Evolutionary conservation across 92 coral and sea anemone genomes (phyloP), one percentile per base, ranked within the genome.

Genomic region (Parazoanthus atlanticus): DNA sequence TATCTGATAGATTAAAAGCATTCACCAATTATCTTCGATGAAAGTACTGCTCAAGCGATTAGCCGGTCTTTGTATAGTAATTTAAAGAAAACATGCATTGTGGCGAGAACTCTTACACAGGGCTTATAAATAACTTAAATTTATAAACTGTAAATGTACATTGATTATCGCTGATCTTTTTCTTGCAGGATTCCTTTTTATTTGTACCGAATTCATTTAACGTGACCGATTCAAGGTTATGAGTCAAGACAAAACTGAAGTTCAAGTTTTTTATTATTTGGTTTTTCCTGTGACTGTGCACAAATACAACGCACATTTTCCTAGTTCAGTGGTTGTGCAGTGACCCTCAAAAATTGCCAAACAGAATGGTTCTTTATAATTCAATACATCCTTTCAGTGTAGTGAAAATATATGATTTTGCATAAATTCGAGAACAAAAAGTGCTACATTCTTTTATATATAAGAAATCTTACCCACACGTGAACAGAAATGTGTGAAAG

Each of bases 1-100:
- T 78, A 78, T 78, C 82, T 41, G 31, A 78, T 47, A 78, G 66
- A 78, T 78, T 41, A 78, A n/a, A 47, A 78, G 65, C 82, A 78
- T 47, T 43, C 13, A 26, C 28, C 30, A 46, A 78, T 78, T 78
- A 46, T 52, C 56, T 30, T 12, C 65, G 31, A 78, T 46, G 54
- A 54, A 78, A 61, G 69, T 25, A 21, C 28, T 61, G 26, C 69
- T 61, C 69, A 61, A 61, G 69, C 28, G 69, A 61, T 21, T 61
- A 61, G 5, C 23, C 66, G 25, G 25, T 6, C 16, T 56, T 56
- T 56, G 21, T 16, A 56, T 56, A 56, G 25, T 56, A 56, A 56
- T 56, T 56, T 56, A 46, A 3, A 56, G n/a, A 56, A 52, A 52
- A 52, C 19, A 52, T 16, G 4, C 25, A 15, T 56, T 56, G 6